Percentiles rank a stretch among this genome's conserved stretches.
Conservation (phyloP, 2,797 vertebrate genomes). For the Nothura maculosa region DNA sequence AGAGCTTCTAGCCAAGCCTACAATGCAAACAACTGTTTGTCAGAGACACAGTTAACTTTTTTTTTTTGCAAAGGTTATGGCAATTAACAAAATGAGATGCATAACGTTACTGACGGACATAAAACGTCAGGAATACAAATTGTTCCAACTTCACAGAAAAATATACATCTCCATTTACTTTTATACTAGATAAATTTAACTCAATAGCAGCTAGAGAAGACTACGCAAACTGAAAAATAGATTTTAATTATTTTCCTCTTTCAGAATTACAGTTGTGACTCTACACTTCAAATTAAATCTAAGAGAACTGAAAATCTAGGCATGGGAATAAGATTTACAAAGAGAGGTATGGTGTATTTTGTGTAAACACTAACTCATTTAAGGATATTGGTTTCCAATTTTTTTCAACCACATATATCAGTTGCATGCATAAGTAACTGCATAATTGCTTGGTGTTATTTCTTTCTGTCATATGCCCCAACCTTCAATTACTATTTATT, state of each 20-base stretch:
- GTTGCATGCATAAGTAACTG: background rate
- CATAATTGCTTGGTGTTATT: background rate
- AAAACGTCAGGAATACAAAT: background rate
- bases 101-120: background rate
- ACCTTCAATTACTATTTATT: background rate
- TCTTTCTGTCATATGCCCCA: background rate
- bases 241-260: background rate
- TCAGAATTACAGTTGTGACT: background rate
- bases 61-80: background rate
- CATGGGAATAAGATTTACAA: background rate
- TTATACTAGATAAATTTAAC: background rate
- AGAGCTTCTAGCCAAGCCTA: background rate
- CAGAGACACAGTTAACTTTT: background rate
- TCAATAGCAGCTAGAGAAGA: background rate
- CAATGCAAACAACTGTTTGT: background rate
- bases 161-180: rapidly evolving
- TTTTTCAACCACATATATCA: background rate
- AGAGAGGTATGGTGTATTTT: background rate
- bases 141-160: background rate
- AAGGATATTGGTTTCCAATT: background rate
- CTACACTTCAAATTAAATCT: background rate
- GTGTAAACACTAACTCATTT: background rate
- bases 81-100: slow-evolving; percentile 8
- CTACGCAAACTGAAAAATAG: background rate
- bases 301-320: background rate